phyloP scores from a whole-genome alignment of 2,113 vertebrate genomes.

The Gadus chalcogrammus region DNA sequence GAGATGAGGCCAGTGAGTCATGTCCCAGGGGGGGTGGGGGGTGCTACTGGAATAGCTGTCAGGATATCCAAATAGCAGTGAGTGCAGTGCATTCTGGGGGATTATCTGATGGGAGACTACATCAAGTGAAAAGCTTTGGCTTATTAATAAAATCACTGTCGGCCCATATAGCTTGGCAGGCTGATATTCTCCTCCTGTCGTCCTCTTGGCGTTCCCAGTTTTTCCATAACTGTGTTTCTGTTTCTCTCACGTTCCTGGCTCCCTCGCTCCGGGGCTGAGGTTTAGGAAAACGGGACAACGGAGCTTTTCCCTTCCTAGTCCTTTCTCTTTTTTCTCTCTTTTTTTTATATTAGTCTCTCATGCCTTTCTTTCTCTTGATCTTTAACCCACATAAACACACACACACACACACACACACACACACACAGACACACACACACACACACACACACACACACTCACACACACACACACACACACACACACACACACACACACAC shows the following conservation, averaged over 20 bases:
- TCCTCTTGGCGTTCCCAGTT: too few relatives aligned
- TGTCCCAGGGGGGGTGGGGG: neutral
- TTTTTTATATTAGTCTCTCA: too few relatives aligned
- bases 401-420: conserved; percentile 1
- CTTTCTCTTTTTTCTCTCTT: neutral
- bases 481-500: neutral
- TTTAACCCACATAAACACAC: neutral
- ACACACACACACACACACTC: neutral
- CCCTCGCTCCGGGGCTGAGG: conserved; percentile 25
- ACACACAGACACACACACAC: neutral
- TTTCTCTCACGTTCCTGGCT: conserved; percentile 31
- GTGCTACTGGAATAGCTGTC: neutral
- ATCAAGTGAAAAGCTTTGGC: too few relatives aligned
- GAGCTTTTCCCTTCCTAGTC: conserved; percentile 31
- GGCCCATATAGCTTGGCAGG: too few relatives aligned
- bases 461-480: too few relatives aligned
- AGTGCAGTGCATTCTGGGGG: too few relatives aligned
- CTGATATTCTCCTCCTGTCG: too few relatives aligned
- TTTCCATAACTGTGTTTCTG: neutral
- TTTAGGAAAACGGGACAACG: conserved; percentile 55
- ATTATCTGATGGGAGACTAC: too few relatives aligned
- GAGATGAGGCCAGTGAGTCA: neutral
- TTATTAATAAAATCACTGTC: too few relatives aligned
- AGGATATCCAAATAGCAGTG: too few relatives aligned
- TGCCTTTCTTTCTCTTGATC: too few relatives aligned